Evolutionary conservation across 1,140 invertebrate species (phyloP).

Genomic region (Ceratina australensis): DNA sequence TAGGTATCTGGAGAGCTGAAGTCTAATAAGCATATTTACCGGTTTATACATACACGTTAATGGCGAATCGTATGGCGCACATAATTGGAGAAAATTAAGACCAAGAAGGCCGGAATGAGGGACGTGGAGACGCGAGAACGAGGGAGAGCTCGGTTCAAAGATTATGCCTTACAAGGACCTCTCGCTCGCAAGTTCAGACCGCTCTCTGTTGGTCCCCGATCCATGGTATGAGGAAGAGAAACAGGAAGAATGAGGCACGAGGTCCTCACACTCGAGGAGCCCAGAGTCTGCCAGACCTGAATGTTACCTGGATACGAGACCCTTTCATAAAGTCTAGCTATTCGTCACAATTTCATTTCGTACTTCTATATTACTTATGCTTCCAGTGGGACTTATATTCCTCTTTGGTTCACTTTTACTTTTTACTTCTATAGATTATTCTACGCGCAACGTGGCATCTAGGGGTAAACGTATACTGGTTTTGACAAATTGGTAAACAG

Average conservation of each 20-base stretch:
- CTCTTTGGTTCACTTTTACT: too few species aligned
- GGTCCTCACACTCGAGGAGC: conserved; percentile 38
- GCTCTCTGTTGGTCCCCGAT: conserved; percentile 36
- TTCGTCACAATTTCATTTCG: neutral
- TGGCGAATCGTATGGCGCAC: conserved; percentile 36
- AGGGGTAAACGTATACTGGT: too few species aligned
- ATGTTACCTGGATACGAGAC: conserved; percentile 23
- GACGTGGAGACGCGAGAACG: conserved; percentile 20
- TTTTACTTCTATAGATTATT: too few species aligned
- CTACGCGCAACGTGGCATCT: too few species aligned
- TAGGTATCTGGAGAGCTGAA: neutral
- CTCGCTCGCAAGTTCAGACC: conserved; percentile 27
- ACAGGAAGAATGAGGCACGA: conserved; percentile 28
- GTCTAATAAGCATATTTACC: conserved; percentile 26
- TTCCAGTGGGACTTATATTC: neutral
- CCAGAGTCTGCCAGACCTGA: conserved; percentile 11
- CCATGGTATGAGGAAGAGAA: conserved; percentile 44
- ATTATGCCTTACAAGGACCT: conserved; percentile 49
- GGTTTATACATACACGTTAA: conserved; percentile 14
- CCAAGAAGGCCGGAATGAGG: conserved; percentile 17
- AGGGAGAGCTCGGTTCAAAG: conserved; percentile 40
- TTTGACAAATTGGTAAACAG: too few species aligned
- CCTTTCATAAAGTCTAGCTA: conserved; percentile 6
- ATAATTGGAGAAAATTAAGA: conserved; percentile 48
- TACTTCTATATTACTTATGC: neutral